Conservation (phyloP, 1,140 invertebrate genomes). For the Aphidius ervi region DNA sequence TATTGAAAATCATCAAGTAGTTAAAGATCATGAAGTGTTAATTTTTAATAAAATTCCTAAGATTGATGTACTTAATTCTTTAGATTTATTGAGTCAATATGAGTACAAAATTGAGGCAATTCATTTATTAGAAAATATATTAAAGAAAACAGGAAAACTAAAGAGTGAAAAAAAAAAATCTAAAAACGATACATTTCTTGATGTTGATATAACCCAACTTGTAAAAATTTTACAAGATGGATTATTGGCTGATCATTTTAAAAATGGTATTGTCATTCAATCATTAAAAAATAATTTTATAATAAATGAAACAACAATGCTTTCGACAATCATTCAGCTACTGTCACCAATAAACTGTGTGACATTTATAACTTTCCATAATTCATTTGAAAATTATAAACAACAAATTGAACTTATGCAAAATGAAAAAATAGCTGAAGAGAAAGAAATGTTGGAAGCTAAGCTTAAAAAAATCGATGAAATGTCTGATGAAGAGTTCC, state of each 20-base stretch:
- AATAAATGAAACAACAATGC: constrained; percentile 17
- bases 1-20: too few species aligned
- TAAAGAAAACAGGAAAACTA: constrained; percentile 16
- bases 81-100: constrained; percentile 32
- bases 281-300: constrained; percentile 35
- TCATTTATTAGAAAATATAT: constrained; percentile 20
- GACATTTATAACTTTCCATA: constrained; percentile 37
- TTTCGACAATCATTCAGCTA: constrained; percentile 26
- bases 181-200: constrained; percentile 22
- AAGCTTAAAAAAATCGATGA: constrained; percentile 29
- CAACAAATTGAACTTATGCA: constrained; percentile 10
- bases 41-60: constrained; percentile 23
- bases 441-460: constrained; percentile 13
- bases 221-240: constrained; percentile 28
- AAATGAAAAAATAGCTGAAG: constrained; percentile 8
- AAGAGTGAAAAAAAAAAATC: neutral
- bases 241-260: constrained; percentile 27
- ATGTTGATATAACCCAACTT: constrained; percentile 23
- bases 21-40: constrained; percentile 2
- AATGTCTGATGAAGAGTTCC: constrained; percentile 33
- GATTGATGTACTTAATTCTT: constrained; percentile 21
- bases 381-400: constrained; percentile 25
- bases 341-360: constrained; percentile 27
- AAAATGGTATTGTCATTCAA: constrained; percentile 36
- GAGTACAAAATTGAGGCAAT: constrained; percentile 34